Conservation (phyloP, 2,888 invertebrate species). For the Gisinianus flammeolus region DNA sequence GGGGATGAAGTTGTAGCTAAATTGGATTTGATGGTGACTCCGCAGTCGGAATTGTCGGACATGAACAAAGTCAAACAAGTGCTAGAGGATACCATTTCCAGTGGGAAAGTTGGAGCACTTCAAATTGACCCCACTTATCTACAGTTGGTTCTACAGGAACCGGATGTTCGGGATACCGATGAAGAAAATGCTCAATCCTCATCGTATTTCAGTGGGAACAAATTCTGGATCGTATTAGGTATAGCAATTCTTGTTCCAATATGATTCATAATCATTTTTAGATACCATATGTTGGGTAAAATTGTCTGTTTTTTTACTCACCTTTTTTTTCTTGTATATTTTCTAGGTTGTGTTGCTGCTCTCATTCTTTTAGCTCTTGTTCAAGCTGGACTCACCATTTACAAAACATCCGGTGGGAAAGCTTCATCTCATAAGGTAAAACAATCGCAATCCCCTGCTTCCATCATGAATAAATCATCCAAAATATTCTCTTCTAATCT, state of each 20-base stretch:
- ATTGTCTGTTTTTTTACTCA: no score
- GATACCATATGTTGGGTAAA: no score
- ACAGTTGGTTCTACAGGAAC: slow-evolving; percentile 61
- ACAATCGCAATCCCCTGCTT: no score
- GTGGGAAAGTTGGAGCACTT: slow-evolving; percentile 77
- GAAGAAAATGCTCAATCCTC: slow-evolving; percentile 26
- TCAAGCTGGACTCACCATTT: slow-evolving; percentile 84
- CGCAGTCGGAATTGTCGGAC: slow-evolving; percentile 65
- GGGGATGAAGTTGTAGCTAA: slow-evolving; percentile 73
- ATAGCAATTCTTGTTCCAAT: no score
- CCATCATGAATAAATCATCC: no score
- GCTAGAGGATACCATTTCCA: slow-evolving; percentile 73
- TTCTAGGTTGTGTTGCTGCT: slow-evolving; percentile 80
- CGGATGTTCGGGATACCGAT: slow-evolving; percentile 38
- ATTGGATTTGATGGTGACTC: slow-evolving; percentile 76
- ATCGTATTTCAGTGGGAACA: slow-evolving; percentile 41
- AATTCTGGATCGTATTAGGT: slow-evolving; percentile 80
- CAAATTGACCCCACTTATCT: slow-evolving; percentile 82
- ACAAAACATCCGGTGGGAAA: slow-evolving; percentile 68
- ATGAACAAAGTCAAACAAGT: slow-evolving; percentile 65
- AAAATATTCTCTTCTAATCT: background rate
- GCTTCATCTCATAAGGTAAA: slow-evolving; percentile 72
- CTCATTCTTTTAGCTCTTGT: slow-evolving; percentile 78
- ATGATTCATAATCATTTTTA: no score
- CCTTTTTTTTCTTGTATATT: no score